phyloP scores from a whole-genome alignment of 2,113 vertebrate species.

The Ailuropoda melanoleuca region DNA sequence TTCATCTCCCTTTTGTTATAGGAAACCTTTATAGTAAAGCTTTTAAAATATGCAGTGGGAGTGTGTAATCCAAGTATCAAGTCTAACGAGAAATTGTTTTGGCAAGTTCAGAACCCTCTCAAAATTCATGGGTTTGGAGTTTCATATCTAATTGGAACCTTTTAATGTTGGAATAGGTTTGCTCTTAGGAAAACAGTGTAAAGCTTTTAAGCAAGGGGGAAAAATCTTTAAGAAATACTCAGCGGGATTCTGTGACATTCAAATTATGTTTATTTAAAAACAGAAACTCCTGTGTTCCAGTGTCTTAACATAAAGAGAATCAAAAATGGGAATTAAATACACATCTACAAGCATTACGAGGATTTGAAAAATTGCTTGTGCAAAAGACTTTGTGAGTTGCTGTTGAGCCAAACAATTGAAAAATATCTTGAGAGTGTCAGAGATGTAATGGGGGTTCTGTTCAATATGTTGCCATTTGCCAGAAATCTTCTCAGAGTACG shows the following conservation, averaged over 20 bases:
- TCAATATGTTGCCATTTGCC: not conserved
- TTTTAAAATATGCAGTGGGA: conserved; percentile 75
- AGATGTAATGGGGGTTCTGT: not conserved
- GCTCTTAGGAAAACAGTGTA: conserved; percentile 59
- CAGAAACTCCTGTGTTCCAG: conserved; percentile 24
- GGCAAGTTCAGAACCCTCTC: conserved; percentile 74
- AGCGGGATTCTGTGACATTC: conserved; percentile 44
- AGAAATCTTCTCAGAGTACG: not conserved
- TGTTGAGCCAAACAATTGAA: conserved; percentile 26
- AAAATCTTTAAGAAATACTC: conserved; percentile 26
- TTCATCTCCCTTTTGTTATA: conserved; percentile 76
- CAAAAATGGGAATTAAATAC: conserved; percentile 24
- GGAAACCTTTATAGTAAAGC: conserved; percentile 70
- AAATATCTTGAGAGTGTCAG: not conserved
- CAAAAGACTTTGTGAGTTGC: not conserved
- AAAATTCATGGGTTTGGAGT: conserved; percentile 73
- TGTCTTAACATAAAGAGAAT: conserved; percentile 44
- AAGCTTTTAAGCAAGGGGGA: conserved; percentile 39
- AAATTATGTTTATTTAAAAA: conserved; percentile 69
- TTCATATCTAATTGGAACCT: conserved; percentile 72
- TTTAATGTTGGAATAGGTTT: conserved; percentile 66
- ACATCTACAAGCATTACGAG: not conserved
- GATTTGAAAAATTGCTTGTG: conserved; percentile 32
- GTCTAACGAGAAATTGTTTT: conserved; percentile 72
- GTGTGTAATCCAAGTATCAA: conserved; percentile 69